A percentile compares a stretch with the other conserved stretches of the same genome.
These are phyloP conservation scores for Cryptus viduatorius DNA, from an alignment of 2,888 invertebrate genomes.

Conservation along the genomic window DNA sequence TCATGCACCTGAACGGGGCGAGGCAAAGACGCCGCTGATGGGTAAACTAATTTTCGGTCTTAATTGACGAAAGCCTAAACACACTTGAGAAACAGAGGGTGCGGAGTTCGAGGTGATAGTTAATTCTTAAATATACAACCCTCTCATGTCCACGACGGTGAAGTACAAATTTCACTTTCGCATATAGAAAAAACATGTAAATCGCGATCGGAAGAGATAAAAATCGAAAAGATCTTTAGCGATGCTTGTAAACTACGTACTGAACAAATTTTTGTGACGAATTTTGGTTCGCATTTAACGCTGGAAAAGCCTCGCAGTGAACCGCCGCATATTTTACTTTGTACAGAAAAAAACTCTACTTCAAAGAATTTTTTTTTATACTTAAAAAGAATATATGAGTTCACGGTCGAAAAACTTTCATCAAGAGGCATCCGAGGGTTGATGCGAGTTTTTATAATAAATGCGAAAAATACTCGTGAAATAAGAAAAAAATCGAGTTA, in stretches of 20 bases:
- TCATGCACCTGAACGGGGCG: conserved; percentile 7
- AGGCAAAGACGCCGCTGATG: conserved; percentile 37
- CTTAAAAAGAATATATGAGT: background rate
- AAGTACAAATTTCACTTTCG: background rate
- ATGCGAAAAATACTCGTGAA: background rate
- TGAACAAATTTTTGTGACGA: background rate
- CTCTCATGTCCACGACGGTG: background rate
- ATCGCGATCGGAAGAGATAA: background rate
- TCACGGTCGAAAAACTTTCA: too few relatives aligned
- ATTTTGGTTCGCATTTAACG: too few relatives aligned
- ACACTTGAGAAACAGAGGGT: conserved; percentile 35
- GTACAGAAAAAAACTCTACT: too few relatives aligned
- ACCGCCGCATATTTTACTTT: too few relatives aligned
- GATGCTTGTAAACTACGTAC: background rate
- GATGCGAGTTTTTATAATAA: background rate
- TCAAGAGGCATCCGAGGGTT: background rate
- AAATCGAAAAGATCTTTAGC: background rate
- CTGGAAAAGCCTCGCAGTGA: too few relatives aligned
- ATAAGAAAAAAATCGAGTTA: background rate
- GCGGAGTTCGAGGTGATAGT: background rate
- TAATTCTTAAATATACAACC: conserved; percentile 1
- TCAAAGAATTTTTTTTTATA: background rate
- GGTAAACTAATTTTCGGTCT: conserved; percentile 63
- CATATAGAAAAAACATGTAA: background rate
- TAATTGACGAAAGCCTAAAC: conserved; percentile 54